Percentiles rank a stretch among this genome's conserved stretches.
phyloP scores from a whole-genome alignment of 2,113 vertebrate genomes.

The Gulo gulo region DNA sequence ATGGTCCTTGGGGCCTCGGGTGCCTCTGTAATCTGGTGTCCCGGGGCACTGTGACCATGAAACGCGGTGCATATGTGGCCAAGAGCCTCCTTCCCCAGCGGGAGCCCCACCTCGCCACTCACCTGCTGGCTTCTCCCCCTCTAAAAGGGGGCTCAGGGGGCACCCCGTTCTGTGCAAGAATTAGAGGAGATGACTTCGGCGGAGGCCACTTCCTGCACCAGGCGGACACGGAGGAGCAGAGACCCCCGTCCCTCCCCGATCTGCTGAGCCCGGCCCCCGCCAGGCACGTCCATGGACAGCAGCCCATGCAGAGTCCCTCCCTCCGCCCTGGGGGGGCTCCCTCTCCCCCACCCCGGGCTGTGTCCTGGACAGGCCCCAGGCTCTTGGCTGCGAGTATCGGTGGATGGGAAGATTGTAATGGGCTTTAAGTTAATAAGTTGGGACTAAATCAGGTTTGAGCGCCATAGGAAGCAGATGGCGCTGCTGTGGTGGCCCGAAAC shows the following conservation, averaged over 20 bases:
- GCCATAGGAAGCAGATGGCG: slow-evolving; percentile 10
- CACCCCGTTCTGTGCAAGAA: background rate
- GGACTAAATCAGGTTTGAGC: slow-evolving; percentile 74
- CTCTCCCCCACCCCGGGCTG: accelerated
- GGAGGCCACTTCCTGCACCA: background rate
- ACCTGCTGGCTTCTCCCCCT: background rate
- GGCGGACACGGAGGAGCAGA: accelerated
- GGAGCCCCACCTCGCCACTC: background rate
- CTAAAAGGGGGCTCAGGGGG: background rate
- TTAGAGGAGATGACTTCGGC: background rate
- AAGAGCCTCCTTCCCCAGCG: accelerated
- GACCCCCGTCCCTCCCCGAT: accelerated
- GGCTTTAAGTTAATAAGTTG: slow-evolving; percentile 74
- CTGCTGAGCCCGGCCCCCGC: background rate
- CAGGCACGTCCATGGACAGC: accelerated
- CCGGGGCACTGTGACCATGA: background rate
- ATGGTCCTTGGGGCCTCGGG: background rate
- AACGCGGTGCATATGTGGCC: accelerated
- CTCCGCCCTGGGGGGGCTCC: background rate
- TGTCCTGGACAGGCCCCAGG: background rate
- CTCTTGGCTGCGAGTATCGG: background rate
- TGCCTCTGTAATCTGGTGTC: background rate
- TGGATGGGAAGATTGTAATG: slow-evolving; percentile 58
- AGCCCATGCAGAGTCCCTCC: background rate
- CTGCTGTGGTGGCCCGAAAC: background rate